Conservation (phyloP, 2,888 invertebrate species). For the Ennomos fuscantarius region DNA sequence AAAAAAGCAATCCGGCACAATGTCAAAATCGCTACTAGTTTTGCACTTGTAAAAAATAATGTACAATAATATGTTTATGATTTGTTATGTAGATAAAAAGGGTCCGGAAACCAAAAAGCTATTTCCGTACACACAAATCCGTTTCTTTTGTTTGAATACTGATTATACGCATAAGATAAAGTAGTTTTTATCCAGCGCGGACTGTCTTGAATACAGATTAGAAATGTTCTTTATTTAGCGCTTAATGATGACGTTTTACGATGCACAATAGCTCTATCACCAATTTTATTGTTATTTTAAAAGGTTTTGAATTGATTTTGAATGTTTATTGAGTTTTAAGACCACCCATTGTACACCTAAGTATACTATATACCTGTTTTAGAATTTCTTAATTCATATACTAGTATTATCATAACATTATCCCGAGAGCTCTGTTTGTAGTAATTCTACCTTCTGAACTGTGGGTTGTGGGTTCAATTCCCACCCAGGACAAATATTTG, state of each 20-base stretch:
- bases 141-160: constrained; percentile 59
- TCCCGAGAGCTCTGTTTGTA: no score
- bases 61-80: constrained; percentile 21
- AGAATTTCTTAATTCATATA: no score
- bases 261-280: constrained; percentile 18
- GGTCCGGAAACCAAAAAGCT: constrained; percentile 56
- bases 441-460: no score
- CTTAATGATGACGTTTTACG: constrained; percentile 21
- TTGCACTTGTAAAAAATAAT: constrained; percentile 1
- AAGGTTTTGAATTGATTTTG: constrained; percentile 14
- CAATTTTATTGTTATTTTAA: constrained; percentile 23
- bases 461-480: no score
- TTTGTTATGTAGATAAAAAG: constrained; percentile 38
- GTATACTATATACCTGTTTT: no score
- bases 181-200: constrained; percentile 25
- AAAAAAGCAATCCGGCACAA: no score
- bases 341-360: constrained; percentile 6
- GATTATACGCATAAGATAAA: constrained; percentile 40
- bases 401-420: no score
- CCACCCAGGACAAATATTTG: no score
- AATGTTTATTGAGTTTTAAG: constrained; percentile 16
- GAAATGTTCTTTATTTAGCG: constrained; percentile 5
- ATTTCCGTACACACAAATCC: constrained; percentile 55
- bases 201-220: constrained; percentile 25
- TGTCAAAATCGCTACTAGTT: background rate